phyloP scores from a whole-genome alignment of 2,888 invertebrate genomes.

The Pachydiplax longipennis region DNA sequence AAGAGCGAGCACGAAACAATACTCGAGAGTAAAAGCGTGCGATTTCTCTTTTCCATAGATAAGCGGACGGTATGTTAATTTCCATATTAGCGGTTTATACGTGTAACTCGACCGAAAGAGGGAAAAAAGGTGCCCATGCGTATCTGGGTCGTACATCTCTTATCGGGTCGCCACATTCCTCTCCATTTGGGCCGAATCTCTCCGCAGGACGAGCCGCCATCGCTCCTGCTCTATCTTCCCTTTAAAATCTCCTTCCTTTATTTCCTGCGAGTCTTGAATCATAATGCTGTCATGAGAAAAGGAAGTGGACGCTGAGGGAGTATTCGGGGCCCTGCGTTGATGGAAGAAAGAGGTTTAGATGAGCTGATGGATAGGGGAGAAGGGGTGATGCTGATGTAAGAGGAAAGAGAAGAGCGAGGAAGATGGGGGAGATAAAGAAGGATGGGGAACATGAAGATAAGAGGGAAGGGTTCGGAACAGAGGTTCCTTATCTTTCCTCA shows the following conservation, averaged over 20 bases:
- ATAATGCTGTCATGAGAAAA: not conserved
- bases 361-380: not conserved
- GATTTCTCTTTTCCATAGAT: too few relatives aligned
- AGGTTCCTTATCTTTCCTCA: too few relatives aligned
- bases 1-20: too few relatives aligned
- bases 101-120: not conserved
- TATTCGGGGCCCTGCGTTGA: not conserved
- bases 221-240: not conserved
- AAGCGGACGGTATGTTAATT: not conserved
- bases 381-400: not conserved
- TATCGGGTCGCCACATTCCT: not conserved
- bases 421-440: too few relatives aligned
- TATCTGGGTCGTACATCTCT: not conserved
- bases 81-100: not conserved
- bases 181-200: not conserved
- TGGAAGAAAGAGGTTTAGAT: not conserved
- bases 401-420: not conserved
- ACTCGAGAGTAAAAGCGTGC: too few relatives aligned
- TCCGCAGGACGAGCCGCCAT: not conserved
- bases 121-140: not conserved
- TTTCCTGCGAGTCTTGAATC: not conserved
- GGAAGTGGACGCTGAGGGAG: not conserved
- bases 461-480: too few relatives aligned
- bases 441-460: too few relatives aligned
- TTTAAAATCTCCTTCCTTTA: not conserved